These are phyloP conservation scores for Syngnathus scovelli DNA, from an alignment of 2,113 vertebrate species.

Conservation along the genomic window DNA sequence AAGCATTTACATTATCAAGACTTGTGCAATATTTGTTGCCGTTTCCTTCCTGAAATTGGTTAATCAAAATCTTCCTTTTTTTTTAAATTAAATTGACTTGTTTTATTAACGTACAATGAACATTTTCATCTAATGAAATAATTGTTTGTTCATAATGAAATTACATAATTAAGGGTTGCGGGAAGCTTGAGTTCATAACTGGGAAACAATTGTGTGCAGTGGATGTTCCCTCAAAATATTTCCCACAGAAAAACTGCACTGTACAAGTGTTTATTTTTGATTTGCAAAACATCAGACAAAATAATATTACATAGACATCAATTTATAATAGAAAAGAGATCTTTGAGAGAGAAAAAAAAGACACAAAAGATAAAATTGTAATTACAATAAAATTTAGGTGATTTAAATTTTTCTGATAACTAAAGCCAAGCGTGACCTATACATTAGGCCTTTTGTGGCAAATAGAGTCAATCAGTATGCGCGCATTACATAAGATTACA, in stretches of 20 bases:
- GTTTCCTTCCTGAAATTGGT: no score
- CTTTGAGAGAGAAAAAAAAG: conserved; percentile 49
- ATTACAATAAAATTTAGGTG: conserved; percentile 64
- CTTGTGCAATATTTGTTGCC: no score
- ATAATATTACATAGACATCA: conserved; percentile 73
- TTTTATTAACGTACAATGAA: no score
- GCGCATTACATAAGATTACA: conserved; percentile 54
- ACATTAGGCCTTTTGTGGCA: conserved; percentile 60
- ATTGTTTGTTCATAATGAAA: no score
- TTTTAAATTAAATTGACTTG: no score
- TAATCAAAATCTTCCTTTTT: no score
- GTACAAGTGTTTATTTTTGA: conserved; percentile 75
- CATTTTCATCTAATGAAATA: no score
- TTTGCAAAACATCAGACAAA: conserved; percentile 77
- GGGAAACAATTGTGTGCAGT: neutral
- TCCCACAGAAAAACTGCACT: conserved; percentile 46
- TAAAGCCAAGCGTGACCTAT: conserved; percentile 60
- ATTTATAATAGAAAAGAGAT: conserved; percentile 69
- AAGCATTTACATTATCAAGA: no score
- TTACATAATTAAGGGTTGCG: no score
- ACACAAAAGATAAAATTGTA: conserved; percentile 54
- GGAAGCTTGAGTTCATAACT: no score
- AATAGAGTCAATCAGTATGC: conserved; percentile 51
- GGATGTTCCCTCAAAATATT: neutral
- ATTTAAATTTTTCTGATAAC: conserved; percentile 51